Conservation (phyloP, 1,140 invertebrate species). For the Amyelois transitella region DNA sequence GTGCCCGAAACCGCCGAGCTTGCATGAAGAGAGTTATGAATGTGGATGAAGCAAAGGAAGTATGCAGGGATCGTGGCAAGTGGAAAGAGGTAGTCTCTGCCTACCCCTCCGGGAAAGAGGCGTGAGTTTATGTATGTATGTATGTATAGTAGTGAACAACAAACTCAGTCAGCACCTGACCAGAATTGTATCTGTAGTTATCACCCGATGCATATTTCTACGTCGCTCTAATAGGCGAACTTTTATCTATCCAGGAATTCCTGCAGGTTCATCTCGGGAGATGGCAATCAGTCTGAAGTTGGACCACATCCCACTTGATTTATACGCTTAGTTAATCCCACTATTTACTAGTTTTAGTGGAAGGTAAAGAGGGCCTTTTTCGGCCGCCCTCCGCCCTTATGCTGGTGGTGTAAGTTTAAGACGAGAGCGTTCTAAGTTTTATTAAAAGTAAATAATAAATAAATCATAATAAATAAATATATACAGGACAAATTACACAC, state of each 20-base stretch:
- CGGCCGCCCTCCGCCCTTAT: constrained; percentile 37
- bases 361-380: constrained; percentile 68
- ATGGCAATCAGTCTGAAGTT: constrained; percentile 33
- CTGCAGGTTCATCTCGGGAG: constrained; percentile 30
- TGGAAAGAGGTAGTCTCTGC: too few relatives aligned
- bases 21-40: too few relatives aligned
- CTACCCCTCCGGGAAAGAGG: too few relatives aligned
- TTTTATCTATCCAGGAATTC: constrained; percentile 9
- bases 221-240: constrained; percentile 7
- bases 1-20: too few relatives aligned
- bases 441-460: too few relatives aligned
- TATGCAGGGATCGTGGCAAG: too few relatives aligned
- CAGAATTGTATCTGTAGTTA: neutral
- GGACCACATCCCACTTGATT: constrained; percentile 40
- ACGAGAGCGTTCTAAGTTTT: constrained; percentile 10
- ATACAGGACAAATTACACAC: too few relatives aligned
- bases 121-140: too few relatives aligned
- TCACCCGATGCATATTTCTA: neutral
- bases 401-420: constrained; percentile 9
- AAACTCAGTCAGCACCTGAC: neutral
- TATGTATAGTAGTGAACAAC: too few relatives aligned
- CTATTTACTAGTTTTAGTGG: constrained; percentile 71
- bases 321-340: constrained; percentile 66
- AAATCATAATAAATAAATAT: too few relatives aligned
- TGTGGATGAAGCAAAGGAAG: too few relatives aligned